phyloP scores from a whole-genome alignment of 2,113 vertebrate species.

The Stomatorhinus ivindoensis region DNA sequence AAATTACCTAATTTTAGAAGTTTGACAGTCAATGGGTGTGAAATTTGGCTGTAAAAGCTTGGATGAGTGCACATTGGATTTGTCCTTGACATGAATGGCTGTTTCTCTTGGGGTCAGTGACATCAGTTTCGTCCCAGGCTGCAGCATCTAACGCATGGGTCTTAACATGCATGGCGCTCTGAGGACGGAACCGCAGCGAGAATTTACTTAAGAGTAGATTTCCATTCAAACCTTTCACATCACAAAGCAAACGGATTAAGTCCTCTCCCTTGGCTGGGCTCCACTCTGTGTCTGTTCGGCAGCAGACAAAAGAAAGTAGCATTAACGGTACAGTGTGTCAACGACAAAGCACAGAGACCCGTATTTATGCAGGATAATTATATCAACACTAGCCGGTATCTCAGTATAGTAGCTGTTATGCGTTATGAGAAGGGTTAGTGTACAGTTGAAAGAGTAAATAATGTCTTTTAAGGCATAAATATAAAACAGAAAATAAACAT shows the following conservation, averaged over 20 bases:
- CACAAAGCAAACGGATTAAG: conserved; percentile 10
- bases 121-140: not conserved
- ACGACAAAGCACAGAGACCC: not conserved
- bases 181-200: not conserved
- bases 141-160: not conserved
- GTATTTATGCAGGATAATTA: not conserved
- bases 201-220: conserved; percentile 8
- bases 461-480: not conserved
- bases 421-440: not conserved
- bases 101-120: not conserved
- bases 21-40: not conserved
- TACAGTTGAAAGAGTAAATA: not conserved
- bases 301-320: not conserved
- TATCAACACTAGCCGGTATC: not conserved
- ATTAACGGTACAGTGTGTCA: not conserved
- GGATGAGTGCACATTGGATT: not conserved
- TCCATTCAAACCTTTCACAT: conserved; percentile 3
- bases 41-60: not conserved
- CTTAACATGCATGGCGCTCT: conserved; percentile 1
- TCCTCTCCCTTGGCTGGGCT: not conserved
- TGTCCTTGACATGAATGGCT: not conserved
- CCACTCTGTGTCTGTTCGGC: not conserved
- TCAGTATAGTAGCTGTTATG: not conserved
- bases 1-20: not conserved
- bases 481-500: not conserved